phyloP scores from a whole-genome alignment of 2,113 vertebrate genomes.

The Actenoides lindsayi region DNA sequence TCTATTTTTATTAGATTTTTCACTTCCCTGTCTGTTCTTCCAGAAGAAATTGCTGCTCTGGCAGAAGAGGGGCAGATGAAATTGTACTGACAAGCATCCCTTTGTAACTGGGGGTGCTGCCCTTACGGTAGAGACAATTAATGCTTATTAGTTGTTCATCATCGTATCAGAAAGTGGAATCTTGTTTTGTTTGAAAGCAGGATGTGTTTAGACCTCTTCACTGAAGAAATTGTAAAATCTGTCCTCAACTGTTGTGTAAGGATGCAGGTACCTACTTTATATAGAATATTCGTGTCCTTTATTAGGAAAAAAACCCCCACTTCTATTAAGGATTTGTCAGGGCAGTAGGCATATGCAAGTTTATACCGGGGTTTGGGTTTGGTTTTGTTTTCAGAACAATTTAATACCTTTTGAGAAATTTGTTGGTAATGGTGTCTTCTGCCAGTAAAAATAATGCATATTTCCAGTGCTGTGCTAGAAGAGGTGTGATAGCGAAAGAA shows the following conservation, averaged over 20 bases:
- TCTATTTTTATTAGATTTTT: not conserved
- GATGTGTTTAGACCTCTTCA: not conserved
- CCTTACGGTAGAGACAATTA: not conserved
- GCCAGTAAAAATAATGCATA: not conserved
- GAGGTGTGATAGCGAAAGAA: not conserved
- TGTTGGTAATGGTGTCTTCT: not conserved
- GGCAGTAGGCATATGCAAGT: not conserved
- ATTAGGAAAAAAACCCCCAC: rapidly evolving
- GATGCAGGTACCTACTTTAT: not conserved
- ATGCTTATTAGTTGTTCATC: not conserved
- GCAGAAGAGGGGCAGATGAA: not conserved
- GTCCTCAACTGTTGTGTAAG: not conserved
- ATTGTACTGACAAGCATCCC: not conserved
- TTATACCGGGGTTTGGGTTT: not conserved
- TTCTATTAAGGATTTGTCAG: not conserved
- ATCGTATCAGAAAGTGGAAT: not conserved
- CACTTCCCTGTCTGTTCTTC: not conserved
- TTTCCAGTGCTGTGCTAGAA: not conserved
- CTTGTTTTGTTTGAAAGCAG: not conserved
- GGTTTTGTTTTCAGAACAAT: not conserved
- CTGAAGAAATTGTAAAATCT: not conserved
- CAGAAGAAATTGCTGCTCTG: not conserved
- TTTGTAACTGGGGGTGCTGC: not conserved
- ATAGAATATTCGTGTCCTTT: not conserved
- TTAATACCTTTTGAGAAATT: not conserved